Conservation (phyloP, 2,113 vertebrate species). For the Megaptera novaeangliae region DNA sequence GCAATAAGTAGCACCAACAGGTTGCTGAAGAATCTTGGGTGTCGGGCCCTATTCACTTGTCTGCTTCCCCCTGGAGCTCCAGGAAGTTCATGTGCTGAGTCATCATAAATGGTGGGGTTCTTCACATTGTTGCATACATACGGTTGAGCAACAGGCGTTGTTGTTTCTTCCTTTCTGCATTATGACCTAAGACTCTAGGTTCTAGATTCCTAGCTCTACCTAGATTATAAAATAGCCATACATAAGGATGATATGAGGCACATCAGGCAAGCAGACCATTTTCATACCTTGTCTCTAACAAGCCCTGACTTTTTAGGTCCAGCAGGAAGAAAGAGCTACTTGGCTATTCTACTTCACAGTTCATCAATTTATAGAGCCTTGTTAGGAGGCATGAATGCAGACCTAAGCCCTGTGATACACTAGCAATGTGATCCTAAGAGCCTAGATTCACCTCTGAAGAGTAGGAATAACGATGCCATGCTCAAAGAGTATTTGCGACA, state of each 20-base stretch:
- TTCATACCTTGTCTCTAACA: neutral
- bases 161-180: neutral
- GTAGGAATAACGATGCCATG: neutral
- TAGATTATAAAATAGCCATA: neutral
- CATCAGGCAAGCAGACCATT: neutral
- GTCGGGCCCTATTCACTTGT: neutral
- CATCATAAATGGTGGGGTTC: neutral
- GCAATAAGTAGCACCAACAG: neutral
- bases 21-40: neutral
- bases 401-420: neutral
- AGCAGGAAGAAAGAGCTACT: neutral
- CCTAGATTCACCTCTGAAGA: neutral
- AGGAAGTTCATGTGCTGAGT: slow-evolving; percentile 42
- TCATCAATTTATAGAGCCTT: neutral
- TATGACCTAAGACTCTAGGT: neutral
- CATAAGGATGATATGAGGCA: neutral
- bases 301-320: neutral
- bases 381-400: neutral
- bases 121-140: neutral
- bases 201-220: neutral
- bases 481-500: neutral
- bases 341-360: neutral
- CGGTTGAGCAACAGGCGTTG: neutral
- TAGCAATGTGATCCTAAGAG: neutral
- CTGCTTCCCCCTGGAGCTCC: neutral